Evolutionary conservation across 2,797 vertebrate genomes (phyloP).

Genomic region (Acanthurus leucopareius): DNA sequence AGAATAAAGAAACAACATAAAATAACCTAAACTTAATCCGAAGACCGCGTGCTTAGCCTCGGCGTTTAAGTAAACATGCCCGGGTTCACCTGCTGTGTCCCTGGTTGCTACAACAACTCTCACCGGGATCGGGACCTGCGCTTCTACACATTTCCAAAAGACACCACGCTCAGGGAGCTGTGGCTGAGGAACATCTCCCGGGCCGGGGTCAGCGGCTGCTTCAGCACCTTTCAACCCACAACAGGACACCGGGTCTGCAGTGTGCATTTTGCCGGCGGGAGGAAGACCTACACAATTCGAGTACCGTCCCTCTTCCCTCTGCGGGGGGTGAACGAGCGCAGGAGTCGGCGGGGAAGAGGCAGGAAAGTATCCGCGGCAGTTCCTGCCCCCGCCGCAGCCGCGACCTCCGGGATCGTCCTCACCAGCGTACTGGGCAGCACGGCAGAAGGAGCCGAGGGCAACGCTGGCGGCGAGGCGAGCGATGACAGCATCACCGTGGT

Average conservation of each 20-base stretch:
- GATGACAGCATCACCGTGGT: constrained; percentile 78
- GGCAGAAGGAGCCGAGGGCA: constrained; percentile 67
- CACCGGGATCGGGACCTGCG: constrained; percentile 95
- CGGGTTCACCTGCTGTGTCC: constrained; percentile 98
- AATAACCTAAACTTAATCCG: constrained; percentile 64
- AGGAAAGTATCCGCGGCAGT: constrained; percentile 78
- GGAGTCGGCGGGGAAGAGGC: constrained; percentile 87
- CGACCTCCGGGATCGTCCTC: constrained; percentile 73
- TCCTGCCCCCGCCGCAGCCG: constrained; percentile 59
- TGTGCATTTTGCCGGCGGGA: constrained; percentile 95
- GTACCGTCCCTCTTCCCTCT: constrained; percentile 96
- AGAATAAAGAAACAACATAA: constrained; percentile 85
- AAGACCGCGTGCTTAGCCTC: constrained; percentile 5
- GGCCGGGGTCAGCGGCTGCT: constrained; percentile 97
- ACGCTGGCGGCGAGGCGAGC: constrained; percentile 66
- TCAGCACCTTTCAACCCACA: constrained; percentile 98
- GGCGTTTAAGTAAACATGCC: constrained; percentile 86
- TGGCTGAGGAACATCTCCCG: constrained; percentile 99
- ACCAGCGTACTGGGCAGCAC: constrained; percentile 69
- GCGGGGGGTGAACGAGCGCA: constrained; percentile 94
- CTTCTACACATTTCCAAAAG: constrained; percentile 98
- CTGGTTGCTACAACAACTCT: constrained; percentile 99
- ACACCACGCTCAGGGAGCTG: constrained; percentile 91
- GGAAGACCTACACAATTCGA: constrained; percentile 95
- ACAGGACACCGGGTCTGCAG: constrained; percentile 97